A percentile compares a stretch with the other conserved stretches of the same genome.
Conservation (phyloP, 2,113 vertebrate genomes). For the Ctenodactylus gundi region DNA sequence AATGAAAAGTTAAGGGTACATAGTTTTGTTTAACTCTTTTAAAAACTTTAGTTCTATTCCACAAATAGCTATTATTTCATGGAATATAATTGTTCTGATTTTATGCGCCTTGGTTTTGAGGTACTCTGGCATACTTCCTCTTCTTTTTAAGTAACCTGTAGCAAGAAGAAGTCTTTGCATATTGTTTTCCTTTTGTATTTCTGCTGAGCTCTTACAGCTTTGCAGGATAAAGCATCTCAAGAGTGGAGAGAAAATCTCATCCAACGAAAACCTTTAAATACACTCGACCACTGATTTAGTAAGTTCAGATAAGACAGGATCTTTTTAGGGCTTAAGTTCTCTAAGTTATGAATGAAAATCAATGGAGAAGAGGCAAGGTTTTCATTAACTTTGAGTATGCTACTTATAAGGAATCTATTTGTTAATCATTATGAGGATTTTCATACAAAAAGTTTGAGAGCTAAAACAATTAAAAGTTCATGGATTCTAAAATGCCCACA, state of each 20-base stretch:
- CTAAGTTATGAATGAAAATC: background rate
- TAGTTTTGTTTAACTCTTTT: background rate
- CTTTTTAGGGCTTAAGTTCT: slow-evolving; percentile 5
- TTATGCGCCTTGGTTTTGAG: background rate
- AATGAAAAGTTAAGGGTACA: background rate
- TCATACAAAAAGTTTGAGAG: background rate
- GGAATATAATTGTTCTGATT: background rate
- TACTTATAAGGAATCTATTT: background rate
- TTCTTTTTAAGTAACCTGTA: background rate
- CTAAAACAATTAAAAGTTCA: background rate
- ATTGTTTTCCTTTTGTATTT: background rate
- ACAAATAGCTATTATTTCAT: background rate
- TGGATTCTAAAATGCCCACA: background rate
- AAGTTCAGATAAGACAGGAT: background rate
- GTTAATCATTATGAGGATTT: background rate
- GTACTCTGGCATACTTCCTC: background rate
- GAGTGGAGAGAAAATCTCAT: background rate
- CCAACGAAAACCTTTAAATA: background rate
- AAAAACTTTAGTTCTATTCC: background rate
- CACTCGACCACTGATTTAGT: background rate
- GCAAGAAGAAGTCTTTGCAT: background rate
- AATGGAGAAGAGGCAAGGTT: background rate
- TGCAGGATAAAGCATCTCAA: background rate
- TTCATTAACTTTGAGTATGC: background rate
- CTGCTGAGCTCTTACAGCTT: background rate